A percentile compares a stretch with the other conserved stretches of the same genome.
Conservation (phyloP, 2,113 vertebrate genomes). For the Brachyhypopomus occidentalis region DNA sequence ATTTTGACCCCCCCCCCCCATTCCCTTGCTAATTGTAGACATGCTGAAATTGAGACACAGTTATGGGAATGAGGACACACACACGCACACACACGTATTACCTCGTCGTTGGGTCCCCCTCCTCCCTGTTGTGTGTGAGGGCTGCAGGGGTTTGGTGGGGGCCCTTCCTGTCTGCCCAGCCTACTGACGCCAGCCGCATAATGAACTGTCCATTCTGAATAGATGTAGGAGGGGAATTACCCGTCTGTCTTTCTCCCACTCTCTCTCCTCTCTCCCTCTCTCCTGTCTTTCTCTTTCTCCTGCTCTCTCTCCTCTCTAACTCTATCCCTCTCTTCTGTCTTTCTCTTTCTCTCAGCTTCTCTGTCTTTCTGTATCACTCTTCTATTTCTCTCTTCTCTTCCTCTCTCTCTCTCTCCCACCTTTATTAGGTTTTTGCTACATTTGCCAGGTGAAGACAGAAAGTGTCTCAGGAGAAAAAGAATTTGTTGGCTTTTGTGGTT, state of each 20-base stretch:
- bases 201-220: conserved; percentile 54
- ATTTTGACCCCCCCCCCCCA: not conserved
- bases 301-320: conserved; percentile 29
- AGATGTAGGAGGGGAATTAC: conserved; percentile 46
- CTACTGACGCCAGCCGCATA: conserved; percentile 53
- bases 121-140: conserved; percentile 40
- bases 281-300: conserved; percentile 14
- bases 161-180: conserved; percentile 24
- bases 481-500: too few species aligned
- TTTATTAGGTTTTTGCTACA: too few species aligned
- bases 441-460: too few species aligned
- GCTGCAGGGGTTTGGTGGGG: conserved; percentile 44
- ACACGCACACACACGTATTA: conserved; percentile 34
- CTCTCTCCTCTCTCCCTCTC: too few species aligned
- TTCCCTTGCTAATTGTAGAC: conserved; percentile 20
- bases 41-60: conserved; percentile 9
- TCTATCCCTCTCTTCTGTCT: not conserved
- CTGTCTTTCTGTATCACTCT: too few species aligned
- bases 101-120: not conserved
- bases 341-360: too few species aligned
- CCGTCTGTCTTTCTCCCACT: conserved; percentile 12
- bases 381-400: too few species aligned
- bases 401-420: too few species aligned
- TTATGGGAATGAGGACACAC: conserved; percentile 10
- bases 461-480: too few species aligned